A percentile compares a stretch with the other conserved stretches of the same genome.
Evolutionary conservation across 2,113 vertebrate genomes (phyloP).

Genomic region (Peucedramus taeniatus): DNA sequence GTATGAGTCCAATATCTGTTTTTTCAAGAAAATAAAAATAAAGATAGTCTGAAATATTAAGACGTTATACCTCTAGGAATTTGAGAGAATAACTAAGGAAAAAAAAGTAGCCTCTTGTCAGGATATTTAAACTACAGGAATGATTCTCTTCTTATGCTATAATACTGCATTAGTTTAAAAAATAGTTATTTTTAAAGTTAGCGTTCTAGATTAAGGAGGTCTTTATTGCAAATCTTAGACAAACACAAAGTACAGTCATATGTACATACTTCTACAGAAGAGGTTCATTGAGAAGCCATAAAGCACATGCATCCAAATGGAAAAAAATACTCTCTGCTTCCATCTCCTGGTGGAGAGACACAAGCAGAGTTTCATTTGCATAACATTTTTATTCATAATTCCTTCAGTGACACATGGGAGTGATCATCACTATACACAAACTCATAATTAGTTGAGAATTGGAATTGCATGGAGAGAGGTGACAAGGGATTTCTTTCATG

Average conservation of each 20-base stretch:
- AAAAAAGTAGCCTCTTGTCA: background rate
- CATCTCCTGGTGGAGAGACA: background rate
- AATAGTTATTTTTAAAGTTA: background rate
- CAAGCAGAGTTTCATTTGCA: background rate
- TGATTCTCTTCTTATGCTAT: background rate
- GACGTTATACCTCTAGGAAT: background rate
- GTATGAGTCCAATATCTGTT: background rate
- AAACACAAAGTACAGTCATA: background rate
- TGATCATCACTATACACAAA: slow-evolving; percentile 47
- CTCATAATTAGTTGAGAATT: slow-evolving; percentile 55
- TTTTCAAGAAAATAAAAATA: background rate
- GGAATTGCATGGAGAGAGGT: slow-evolving; percentile 44
- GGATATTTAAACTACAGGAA: background rate
- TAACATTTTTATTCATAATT: slow-evolving; percentile 44
- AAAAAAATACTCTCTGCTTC: background rate
- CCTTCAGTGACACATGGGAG: slow-evolving; percentile 35
- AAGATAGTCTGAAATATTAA: background rate
- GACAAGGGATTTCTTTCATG: slow-evolving; percentile 58
- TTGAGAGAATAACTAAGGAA: background rate
- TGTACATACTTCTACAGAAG: background rate
- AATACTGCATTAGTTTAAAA: background rate
- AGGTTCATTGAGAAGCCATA: background rate
- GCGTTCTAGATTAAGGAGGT: background rate
- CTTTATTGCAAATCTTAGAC: background rate
- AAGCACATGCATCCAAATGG: background rate